Conservation (phyloP, 2,113 vertebrate species). For the Alligator mississippiensis region DNA sequence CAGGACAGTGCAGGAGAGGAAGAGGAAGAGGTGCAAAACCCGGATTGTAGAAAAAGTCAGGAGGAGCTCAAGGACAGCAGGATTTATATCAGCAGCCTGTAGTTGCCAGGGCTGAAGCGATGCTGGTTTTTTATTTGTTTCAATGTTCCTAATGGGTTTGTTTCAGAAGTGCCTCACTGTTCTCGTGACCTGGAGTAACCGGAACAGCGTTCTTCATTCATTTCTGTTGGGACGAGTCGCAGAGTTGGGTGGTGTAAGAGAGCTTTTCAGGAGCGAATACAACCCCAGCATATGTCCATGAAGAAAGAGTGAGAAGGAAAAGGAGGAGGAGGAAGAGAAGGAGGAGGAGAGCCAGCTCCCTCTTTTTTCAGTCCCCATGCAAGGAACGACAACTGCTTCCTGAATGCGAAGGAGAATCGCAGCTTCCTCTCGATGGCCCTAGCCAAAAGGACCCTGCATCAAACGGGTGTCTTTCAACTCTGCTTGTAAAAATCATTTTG, state of each 20-base stretch:
- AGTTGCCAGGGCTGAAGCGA: conserved; percentile 82
- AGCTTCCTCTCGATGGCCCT: conserved; percentile 70
- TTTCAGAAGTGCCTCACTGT: conserved; percentile 99
- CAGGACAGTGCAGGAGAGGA: conserved; percentile 84
- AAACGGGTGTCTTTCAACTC: conserved; percentile 82
- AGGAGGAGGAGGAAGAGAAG: conserved; percentile 39
- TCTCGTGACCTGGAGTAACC: conserved; percentile 96
- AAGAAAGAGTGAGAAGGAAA: conserved; percentile 63
- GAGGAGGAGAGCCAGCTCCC: conserved; percentile 57
- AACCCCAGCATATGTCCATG: conserved; percentile 76
- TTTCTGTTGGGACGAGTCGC: conserved; percentile 84
- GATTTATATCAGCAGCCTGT: conserved; percentile 94
- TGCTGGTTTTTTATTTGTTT: conserved; percentile 87
- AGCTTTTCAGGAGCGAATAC: conserved; percentile 76
- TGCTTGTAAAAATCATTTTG: conserved; percentile 85
- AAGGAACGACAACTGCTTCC: conserved; percentile 61
- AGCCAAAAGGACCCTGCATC: conserved; percentile 77
- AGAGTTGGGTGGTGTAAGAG: conserved; percentile 81
- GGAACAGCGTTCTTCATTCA: conserved; percentile 89
- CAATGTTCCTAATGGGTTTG: conserved; percentile 91
- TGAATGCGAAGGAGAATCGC: conserved; percentile 62
- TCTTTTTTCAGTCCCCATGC: conserved; percentile 62
- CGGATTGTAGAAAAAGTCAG: conserved; percentile 86
- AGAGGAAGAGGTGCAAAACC: conserved; percentile 79
- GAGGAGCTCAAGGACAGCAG: conserved; percentile 89